Percentiles rank a stretch among this genome's conserved stretches.
Evolutionary conservation across 2,888 invertebrate genomes (phyloP).

Genomic region (Ophion obscuratus): DNA sequence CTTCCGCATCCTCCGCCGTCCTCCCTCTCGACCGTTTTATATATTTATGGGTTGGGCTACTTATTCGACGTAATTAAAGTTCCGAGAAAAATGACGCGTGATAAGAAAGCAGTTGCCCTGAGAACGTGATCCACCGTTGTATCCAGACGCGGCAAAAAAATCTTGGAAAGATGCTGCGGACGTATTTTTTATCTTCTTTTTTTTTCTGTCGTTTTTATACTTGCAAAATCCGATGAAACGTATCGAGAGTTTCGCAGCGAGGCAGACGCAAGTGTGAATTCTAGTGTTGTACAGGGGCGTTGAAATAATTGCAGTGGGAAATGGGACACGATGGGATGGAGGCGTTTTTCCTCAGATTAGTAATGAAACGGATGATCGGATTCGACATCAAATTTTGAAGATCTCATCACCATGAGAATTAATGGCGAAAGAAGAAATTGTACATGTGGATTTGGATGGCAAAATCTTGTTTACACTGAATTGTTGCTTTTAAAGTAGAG

Average conservation of each 20-base stretch:
- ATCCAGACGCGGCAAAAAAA: slow-evolving; percentile 2
- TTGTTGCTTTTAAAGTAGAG: too few species aligned
- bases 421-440: too few species aligned
- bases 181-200: background rate
- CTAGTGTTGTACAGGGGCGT: background rate
- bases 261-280: background rate
- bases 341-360: too few species aligned
- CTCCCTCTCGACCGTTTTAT: slow-evolving; percentile 73
- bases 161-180: slow-evolving; percentile 18
- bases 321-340: too few species aligned
- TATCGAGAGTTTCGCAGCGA: slow-evolving; percentile 3
- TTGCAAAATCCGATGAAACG: background rate
- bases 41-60: slow-evolving; percentile 80
- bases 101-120: slow-evolving; percentile 73
- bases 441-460: too few species aligned
- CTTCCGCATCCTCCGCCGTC: slow-evolving; percentile 76
- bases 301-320: too few species aligned
- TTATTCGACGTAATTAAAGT: slow-evolving; percentile 79
- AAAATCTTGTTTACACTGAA: too few species aligned
- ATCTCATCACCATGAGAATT: too few species aligned
- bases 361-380: too few species aligned
- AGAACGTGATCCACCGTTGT: slow-evolving; percentile 8
- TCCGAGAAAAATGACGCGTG: slow-evolving; percentile 80
- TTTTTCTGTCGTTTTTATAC: background rate
- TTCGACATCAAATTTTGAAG: too few species aligned